Evolutionary conservation across 2,888 invertebrate species (phyloP).

Genomic region (Brachyopa scutellaris): DNA sequence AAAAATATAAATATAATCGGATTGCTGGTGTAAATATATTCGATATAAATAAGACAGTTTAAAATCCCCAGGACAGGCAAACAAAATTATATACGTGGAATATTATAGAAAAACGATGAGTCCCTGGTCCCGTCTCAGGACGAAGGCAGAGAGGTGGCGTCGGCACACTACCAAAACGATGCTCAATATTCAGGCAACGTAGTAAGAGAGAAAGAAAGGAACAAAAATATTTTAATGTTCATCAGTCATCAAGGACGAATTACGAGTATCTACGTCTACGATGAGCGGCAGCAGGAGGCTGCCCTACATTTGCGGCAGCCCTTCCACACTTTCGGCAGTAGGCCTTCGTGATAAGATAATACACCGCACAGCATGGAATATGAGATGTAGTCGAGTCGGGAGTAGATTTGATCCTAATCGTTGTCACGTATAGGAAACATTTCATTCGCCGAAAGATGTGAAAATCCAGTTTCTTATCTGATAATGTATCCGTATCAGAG

Average conservation of each 20-base stretch:
- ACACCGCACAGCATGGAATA: too few relatives aligned
- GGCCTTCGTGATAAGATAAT: neutral
- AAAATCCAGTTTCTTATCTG: conserved; percentile 48
- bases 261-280: neutral
- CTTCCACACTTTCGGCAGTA: conserved; percentile 16
- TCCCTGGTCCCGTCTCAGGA: too few relatives aligned
- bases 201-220: conserved; percentile 20
- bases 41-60: conserved; percentile 35
- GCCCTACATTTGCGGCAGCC: conserved; percentile 23
- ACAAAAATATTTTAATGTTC: conserved; percentile 59
- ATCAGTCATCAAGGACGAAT: conserved; percentile 57
- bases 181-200: conserved; percentile 45
- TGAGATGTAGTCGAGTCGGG: conserved; percentile 12
- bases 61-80: conserved; percentile 22
- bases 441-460: conserved; percentile 56
- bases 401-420: conserved; percentile 61
- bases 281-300: neutral
- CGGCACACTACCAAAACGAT: neutral
- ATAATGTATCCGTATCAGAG: conserved; percentile 43
- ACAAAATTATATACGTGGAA: conserved; percentile 24
- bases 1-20: conserved; percentile 46
- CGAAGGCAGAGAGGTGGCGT: neutral
- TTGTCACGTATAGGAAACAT: conserved; percentile 59
- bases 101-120: neutral
- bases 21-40: conserved; percentile 30